Evolutionary conservation across 2,888 invertebrate species (phyloP).

Genomic region (Lacanobia wlatinum): DNA sequence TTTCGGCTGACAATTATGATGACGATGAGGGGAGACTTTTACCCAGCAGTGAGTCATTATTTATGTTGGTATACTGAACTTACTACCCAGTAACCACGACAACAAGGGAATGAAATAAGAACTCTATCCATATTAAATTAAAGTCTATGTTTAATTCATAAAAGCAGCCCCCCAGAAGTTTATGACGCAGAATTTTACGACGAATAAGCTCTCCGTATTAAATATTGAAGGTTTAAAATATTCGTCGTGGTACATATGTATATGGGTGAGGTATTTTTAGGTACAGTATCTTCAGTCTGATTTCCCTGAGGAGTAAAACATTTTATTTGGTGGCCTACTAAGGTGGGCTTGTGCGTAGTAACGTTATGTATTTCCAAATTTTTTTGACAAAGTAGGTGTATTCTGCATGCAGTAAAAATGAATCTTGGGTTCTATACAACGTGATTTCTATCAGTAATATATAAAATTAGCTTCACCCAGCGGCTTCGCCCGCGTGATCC

Average conservation of each 20-base stretch:
- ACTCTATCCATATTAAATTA: conserved; percentile 22
- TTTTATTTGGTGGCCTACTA: conserved; percentile 38
- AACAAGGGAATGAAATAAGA: conserved; percentile 6
- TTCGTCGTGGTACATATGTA: conserved; percentile 34
- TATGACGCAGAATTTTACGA: conserved; percentile 47
- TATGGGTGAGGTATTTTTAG: conserved; percentile 41
- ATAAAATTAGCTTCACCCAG: no score
- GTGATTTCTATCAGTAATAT: no score
- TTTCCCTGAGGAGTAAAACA: conserved; percentile 49
- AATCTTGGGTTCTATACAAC: no score
- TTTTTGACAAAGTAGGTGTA: not conserved
- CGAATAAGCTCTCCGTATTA: conserved; percentile 34
- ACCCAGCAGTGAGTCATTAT: no score
- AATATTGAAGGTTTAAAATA: conserved; percentile 59
- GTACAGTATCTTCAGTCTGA: conserved; percentile 43
- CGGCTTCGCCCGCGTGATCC: no score
- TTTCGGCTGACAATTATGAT: no score
- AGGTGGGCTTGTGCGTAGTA: conserved; percentile 27
- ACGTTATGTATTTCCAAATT: conserved; percentile 24
- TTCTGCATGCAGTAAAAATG: not conserved
- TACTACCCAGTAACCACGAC: not conserved
- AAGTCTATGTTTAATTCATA: conserved; percentile 28
- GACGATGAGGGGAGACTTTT: no score
- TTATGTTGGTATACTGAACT: no score
- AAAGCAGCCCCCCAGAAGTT: conserved; percentile 25